These are phyloP conservation scores for Sprattus sprattus DNA, from an alignment of 2,113 vertebrate species.

Conservation along the genomic window DNA sequence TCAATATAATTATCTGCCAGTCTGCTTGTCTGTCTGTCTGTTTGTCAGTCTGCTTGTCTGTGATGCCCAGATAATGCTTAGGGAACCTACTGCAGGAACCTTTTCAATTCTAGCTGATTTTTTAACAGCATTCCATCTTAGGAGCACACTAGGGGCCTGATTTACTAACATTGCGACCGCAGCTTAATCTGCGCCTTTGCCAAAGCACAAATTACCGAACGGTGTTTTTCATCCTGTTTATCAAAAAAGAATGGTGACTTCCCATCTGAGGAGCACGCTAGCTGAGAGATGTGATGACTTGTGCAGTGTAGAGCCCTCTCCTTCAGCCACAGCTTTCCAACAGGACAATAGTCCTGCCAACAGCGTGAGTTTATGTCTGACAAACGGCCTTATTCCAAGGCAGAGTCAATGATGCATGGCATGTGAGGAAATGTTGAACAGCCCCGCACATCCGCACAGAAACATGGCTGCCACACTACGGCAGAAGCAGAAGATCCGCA, in stretches of 20 bases:
- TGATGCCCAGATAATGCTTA: background rate
- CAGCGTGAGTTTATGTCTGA: constrained; percentile 18
- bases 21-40: background rate
- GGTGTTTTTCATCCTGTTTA: too few relatives aligned
- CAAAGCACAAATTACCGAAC: too few relatives aligned
- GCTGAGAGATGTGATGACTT: constrained; percentile 15
- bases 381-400: background rate
- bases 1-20: background rate
- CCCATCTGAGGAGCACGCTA: background rate
- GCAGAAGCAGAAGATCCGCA: constrained; percentile 9
- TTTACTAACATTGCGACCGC: too few relatives aligned
- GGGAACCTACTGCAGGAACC: background rate
- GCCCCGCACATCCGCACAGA: background rate
- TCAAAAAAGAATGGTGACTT: too few relatives aligned
- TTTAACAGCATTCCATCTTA: background rate
- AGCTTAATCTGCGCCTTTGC: too few relatives aligned
- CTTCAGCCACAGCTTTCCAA: constrained; percentile 29
- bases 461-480: background rate
- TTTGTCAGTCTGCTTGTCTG: background rate
- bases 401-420: constrained; percentile 24
- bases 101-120: background rate
- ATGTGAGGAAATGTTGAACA: constrained; percentile 25
- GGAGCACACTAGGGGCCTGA: background rate
- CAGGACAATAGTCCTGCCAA: background rate
- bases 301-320: background rate